A percentile compares a stretch with the other conserved stretches of the same genome.
phyloP scores from a whole-genome alignment of 1,140 invertebrate species.

The Brachionus sp. region DNA sequence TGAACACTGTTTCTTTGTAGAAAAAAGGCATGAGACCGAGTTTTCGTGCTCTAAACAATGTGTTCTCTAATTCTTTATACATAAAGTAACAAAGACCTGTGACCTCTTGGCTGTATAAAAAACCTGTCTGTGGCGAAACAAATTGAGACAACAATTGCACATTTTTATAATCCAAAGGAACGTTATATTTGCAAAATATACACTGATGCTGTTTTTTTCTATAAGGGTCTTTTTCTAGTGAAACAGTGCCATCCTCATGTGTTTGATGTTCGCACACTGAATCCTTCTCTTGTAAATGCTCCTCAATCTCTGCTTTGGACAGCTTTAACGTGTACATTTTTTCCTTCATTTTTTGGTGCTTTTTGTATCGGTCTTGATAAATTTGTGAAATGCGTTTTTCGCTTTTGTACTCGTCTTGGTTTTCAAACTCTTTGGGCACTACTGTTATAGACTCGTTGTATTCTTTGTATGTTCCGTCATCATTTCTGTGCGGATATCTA shows the following conservation, averaged over 20 bases:
- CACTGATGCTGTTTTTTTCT: slow-evolving; percentile 20
- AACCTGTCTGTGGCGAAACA: slow-evolving; percentile 46
- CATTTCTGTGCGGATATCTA: slow-evolving; percentile 11
- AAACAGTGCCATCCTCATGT: neutral
- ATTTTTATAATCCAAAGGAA: slow-evolving; percentile 44
- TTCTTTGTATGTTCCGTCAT: slow-evolving; percentile 35
- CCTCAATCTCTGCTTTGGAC: neutral
- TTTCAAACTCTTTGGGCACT: slow-evolving; percentile 21
- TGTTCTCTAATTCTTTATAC: slow-evolving; percentile 40
- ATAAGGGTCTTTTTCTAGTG: slow-evolving; percentile 10
- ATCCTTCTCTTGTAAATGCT: neutral
- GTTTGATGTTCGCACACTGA: neutral
- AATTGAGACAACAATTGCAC: slow-evolving; percentile 33
- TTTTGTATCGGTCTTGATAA: slow-evolving; percentile 25
- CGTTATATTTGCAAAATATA: slow-evolving; percentile 39
- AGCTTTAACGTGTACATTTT: neutral
- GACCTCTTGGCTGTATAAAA: slow-evolving; percentile 23
- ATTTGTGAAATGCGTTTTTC: neutral
- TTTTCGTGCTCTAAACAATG: slow-evolving; percentile 5
- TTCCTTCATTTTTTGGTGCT: slow-evolving; percentile 6
- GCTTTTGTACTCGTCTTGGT: slow-evolving; percentile 25
- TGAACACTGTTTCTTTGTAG: slow-evolving; percentile 24
- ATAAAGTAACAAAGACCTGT: slow-evolving; percentile 40
- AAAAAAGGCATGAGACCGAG: slow-evolving; percentile 37
- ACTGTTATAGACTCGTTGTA: slow-evolving; percentile 38